phyloP scores from a whole-genome alignment of 2,797 vertebrate species.

The Sciurus carolinensis region DNA sequence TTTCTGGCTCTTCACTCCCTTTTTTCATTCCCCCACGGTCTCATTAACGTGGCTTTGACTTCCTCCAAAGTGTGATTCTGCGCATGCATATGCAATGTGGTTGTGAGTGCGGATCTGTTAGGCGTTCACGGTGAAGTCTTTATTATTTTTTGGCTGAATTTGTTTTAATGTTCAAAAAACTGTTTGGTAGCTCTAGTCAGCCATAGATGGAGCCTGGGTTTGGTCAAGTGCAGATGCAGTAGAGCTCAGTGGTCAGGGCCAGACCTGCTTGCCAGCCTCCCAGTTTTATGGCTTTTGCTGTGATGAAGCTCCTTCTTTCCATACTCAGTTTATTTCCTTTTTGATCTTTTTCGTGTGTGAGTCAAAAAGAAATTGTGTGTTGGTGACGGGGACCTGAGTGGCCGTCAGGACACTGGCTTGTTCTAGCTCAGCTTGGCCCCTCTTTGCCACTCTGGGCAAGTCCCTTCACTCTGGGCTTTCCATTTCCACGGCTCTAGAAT shows the following conservation, averaged over 20 bases:
- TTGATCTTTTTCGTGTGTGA: neutral
- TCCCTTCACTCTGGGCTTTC: neutral
- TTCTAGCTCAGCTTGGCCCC: neutral
- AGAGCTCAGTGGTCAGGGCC: neutral
- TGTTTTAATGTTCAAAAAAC: constrained; percentile 64
- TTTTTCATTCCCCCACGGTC: neutral
- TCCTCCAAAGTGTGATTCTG: constrained; percentile 48
- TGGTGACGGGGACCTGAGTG: neutral
- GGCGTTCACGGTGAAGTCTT: neutral
- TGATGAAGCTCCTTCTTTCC: neutral
- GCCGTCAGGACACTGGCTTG: neutral
- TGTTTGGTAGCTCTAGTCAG: neutral
- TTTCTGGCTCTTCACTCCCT: constrained; percentile 27
- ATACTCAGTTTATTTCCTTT: neutral
- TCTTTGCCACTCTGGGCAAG: neutral
- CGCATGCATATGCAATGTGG: neutral
- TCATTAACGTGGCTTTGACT: constrained; percentile 54
- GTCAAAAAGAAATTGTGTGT: neutral
- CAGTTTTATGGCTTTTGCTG: neutral
- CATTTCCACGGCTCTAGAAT: neutral
- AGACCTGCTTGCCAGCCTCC: neutral
- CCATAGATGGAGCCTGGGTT: neutral
- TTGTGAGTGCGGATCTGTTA: constrained; percentile 26
- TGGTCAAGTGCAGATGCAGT: neutral
- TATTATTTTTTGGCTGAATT: constrained; percentile 44